Evolutionary conservation across 2,797 vertebrate genomes (phyloP), one percentile per base, ranked within the genome.

Genomic region (Helicolenus hilgendorfi): DNA sequence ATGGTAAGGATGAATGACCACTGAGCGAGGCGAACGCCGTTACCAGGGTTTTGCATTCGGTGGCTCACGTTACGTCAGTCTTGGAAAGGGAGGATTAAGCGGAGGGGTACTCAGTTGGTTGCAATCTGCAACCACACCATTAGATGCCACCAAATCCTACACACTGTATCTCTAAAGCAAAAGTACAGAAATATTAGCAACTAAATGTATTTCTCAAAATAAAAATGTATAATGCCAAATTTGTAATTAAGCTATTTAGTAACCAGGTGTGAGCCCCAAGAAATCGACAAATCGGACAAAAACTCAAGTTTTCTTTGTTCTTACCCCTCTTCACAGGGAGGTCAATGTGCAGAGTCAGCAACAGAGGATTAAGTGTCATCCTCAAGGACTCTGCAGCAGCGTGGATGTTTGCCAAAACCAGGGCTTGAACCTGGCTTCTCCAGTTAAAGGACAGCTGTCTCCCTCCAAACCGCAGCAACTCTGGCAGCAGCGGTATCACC

Each of bases 361-460:
- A 26, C 71, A 67, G 31, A 65, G 77, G 79, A 91, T 89, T 79
- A 29, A 31, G 79, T 91, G 82, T 89, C 84, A 82, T 91, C 86
- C 83, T 91, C 77, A 77, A 90, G 88, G 86, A 89, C 76, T 89
- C 45, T 68, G 76, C 72, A 81, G 72, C 81, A 70, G 35, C 10
- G 10, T 87, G 86, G 87, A 89, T 78, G 77, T 85, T 88, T 84
- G 74, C 77, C 88, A 89, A 81, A 86, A 82, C 35, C 79, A 71
- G 55, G 59, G 74, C 77, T 83, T 88, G 84, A 88, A 77, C 88
- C 73, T 60, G 72, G 70, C 78, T 83, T 80, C 82, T 93, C 76
- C 84, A 80, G 90, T 90, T 84, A 83, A 89, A 87, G 72, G 81
- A 85, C 93, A 92, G 83, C 87, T 89, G 89, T 87, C 86, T 85